Evolutionary conservation across 1,140 invertebrate species (phyloP), one percentile per base, ranked within the genome.

Genomic region (Drosophila orena): DNA sequence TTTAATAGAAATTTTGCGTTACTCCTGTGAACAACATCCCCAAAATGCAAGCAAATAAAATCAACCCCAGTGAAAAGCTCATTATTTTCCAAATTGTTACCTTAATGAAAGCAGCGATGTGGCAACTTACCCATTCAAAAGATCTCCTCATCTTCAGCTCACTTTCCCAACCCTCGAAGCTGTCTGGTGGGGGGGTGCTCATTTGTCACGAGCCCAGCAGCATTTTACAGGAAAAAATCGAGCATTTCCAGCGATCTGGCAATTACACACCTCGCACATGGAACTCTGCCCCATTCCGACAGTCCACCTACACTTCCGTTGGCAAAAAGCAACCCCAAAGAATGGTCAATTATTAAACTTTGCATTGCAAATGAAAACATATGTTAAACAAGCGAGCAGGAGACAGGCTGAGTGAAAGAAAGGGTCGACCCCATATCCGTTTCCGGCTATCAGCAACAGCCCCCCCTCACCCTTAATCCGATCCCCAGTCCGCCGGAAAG

Each of bases 311-410:
- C 57, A 37, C 37, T 52, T 64, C 59, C 64, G 59, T 17, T 52
- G 64, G 59, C 55, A 49, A 35, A 56, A 56, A 80, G 71, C 71
- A 76, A 80, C 64, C 78, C 65, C 47, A 75, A 62, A 62, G 78
- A 55, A 75, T 81, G 88, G 83, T 83, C 83, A 88, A 88, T 88
- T 88, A 88, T 88, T 83, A 83, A 86, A 86, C 83, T 86, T 86
- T 86, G 83, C 83, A 88, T 86, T 83, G 84, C 83, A 88, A 88
- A 89, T 88, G 83, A 88, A 88, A 88, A 88, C 83, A 88, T 88
- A 88, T 88, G 83, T 88, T 88, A 69, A 83, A 88, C 83, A 88
- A 88, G 83, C 65, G 64, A 42, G 43, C 60, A 53, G 24, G 66
- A 68, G 49, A 54, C 40, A 14, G 46, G 35, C 38, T 7, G 34